These are phyloP conservation scores for Spongia lamella DNA, from an alignment of 37 sponge, comb jelly and placozoan species.

Conservation along the genomic window DNA sequence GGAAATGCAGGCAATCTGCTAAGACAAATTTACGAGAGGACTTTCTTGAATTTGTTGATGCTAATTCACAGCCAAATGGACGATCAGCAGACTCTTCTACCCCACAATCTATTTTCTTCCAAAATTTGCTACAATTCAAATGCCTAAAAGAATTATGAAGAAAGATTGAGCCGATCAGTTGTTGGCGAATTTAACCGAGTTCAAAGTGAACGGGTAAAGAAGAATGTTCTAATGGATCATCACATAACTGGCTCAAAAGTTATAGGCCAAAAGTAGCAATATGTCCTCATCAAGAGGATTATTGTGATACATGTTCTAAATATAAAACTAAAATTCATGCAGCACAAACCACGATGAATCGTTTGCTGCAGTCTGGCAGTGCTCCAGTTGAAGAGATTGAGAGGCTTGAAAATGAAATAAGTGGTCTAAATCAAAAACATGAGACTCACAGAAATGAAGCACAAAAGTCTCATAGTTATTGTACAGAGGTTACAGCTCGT, in stretches of 20 bases:
- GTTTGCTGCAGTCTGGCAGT: constrained; percentile 29
- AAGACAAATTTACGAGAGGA: constrained; percentile 11
- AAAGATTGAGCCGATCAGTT: constrained; percentile 18
- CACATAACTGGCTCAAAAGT: constrained; percentile 44
- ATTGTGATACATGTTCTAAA: constrained; percentile 55
- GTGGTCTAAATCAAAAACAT: neutral
- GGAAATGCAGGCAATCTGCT: constrained; percentile 23
- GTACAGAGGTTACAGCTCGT: neutral
- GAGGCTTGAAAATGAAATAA: constrained; percentile 23
- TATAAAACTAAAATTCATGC: constrained; percentile 23
- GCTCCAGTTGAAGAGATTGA: no score
- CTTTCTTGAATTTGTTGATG: constrained; percentile 62
- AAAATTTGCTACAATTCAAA: constrained; percentile 13
- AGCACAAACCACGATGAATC: constrained; percentile 38
- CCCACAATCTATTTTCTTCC: constrained; percentile 39
- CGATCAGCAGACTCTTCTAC: constrained; percentile 44
- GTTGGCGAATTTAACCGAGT: constrained; percentile 40
- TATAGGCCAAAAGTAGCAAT: constrained; percentile 38
- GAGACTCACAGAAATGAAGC: constrained; percentile 24
- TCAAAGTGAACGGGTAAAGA: constrained; percentile 33
- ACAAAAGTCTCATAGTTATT: constrained; percentile 22
- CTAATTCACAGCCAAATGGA: constrained; percentile 46
- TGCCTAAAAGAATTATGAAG: constrained; percentile 19
- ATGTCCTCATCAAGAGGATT: constrained; percentile 34
- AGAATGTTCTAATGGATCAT: constrained; percentile 14